A percentile compares a stretch with the other conserved stretches of the same genome.
phyloP scores from a whole-genome alignment of 2,797 vertebrate species.

The Cuniculus paca region DNA sequence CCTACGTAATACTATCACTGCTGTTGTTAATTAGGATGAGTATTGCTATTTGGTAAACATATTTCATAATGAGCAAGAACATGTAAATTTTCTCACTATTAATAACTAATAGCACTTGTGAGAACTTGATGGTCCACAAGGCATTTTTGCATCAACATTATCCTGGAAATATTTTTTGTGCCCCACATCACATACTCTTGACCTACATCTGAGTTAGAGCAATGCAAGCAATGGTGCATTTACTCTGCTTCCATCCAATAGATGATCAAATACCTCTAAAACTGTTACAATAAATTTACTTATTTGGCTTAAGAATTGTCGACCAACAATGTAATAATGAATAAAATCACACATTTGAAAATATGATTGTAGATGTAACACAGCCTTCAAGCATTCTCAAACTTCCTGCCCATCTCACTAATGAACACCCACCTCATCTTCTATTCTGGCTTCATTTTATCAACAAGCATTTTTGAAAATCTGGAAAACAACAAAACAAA shows the following conservation, averaged over 20 bases:
- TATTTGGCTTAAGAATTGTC: slow-evolving; percentile 85
- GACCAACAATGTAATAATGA: slow-evolving; percentile 86
- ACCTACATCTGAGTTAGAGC: neutral
- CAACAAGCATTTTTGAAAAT: slow-evolving; percentile 78
- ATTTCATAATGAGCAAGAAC: neutral
- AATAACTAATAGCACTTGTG: neutral
- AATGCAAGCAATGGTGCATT: neutral
- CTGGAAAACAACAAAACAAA: slow-evolving; percentile 83
- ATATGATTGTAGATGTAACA: slow-evolving; percentile 83
- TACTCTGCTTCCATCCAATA: neutral
- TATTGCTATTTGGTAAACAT: neutral
- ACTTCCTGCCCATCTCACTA: slow-evolving; percentile 79
- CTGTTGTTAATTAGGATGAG: slow-evolving; percentile 7
- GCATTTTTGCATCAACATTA: neutral
- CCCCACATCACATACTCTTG: neutral
- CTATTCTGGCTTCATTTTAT: slow-evolving; percentile 59
- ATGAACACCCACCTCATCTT: slow-evolving; percentile 69
- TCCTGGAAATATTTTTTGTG: neutral
- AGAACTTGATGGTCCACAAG: neutral
- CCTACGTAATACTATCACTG: neutral
- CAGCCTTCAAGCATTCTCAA: slow-evolving; percentile 76
- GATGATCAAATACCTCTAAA: slow-evolving; percentile 14
- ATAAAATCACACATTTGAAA: slow-evolving; percentile 82
- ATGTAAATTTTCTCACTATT: slow-evolving; percentile 4
- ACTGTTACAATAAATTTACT: neutral